These are phyloP conservation scores for Cliona cf. orientalis DNA, from an alignment of 37 sponge, comb jelly and placozoan genomes.

Conservation along the genomic window DNA sequence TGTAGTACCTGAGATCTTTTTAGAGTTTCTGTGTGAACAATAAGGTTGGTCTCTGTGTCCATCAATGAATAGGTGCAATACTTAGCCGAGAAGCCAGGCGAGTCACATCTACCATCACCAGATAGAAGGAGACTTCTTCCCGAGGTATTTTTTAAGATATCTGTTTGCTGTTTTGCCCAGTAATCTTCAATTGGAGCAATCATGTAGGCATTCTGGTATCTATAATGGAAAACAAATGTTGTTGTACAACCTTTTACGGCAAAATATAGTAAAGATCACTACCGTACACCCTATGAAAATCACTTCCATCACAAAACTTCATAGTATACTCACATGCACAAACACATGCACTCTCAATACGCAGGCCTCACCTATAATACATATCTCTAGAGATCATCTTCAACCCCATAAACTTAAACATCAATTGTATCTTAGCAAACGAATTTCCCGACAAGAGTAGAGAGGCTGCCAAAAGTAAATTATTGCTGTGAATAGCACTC, in stretches of 20 bases:
- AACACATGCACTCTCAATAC: no score
- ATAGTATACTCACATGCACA: no score
- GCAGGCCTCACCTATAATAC: background rate
- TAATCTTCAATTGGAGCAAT: background rate
- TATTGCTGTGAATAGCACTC: background rate
- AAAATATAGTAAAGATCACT: no score
- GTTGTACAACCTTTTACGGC: background rate
- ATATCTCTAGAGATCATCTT: background rate
- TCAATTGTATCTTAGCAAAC: background rate
- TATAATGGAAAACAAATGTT: background rate
- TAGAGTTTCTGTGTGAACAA: background rate
- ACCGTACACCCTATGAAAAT: no score
- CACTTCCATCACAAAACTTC: no score
- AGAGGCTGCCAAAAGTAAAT: background rate
- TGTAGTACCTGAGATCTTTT: background rate
- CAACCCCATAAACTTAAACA: background rate
- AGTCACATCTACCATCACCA: slow-evolving; percentile 22
- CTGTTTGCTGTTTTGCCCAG: slow-evolving; percentile 1
- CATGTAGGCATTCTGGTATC: slow-evolving; percentile 7
- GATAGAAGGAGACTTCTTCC: background rate
- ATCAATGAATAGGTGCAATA: slow-evolving; percentile 15
- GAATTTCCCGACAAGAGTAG: background rate
- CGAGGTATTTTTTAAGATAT: background rate
- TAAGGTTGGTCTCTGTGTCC: slow-evolving; percentile 18
- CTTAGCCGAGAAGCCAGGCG: slow-evolving; percentile 8